phyloP scores from a whole-genome alignment of 2,888 invertebrate genomes.

The Sicus ferrugineus region DNA sequence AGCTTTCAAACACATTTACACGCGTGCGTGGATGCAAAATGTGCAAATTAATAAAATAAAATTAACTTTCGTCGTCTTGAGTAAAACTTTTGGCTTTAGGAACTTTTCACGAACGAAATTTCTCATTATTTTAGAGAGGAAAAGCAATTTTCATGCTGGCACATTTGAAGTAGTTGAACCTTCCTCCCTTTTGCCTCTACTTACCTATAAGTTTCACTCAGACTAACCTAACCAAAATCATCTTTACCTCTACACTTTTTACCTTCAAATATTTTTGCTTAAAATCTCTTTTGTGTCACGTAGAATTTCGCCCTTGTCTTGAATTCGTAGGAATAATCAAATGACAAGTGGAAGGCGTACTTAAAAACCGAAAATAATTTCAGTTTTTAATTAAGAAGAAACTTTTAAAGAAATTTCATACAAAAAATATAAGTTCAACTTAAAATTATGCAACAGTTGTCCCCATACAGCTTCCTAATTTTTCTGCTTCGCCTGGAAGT shows the following conservation, averaged over 20 bases:
- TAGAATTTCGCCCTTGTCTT: too few species aligned
- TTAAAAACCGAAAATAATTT: too few species aligned
- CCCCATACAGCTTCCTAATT: neutral
- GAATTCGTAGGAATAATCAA: too few species aligned
- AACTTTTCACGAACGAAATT: too few species aligned
- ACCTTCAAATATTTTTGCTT: neutral
- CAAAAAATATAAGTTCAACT: too few species aligned
- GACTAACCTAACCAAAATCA: neutral
- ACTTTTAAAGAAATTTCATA: too few species aligned
- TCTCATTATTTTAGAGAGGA: too few species aligned
- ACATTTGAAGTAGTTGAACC: too few species aligned
- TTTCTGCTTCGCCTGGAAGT: neutral
- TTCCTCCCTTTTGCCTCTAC: neutral
- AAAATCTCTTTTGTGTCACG: too few species aligned
- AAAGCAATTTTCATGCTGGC: too few species aligned
- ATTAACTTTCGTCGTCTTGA: neutral
- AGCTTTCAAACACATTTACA: neutral
- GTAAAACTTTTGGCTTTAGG: conserved; percentile 3
- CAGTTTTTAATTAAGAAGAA: too few species aligned
- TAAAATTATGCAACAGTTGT: conserved; percentile 5
- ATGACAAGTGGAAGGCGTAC: too few species aligned
- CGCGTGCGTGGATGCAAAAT: neutral
- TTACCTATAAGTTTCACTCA: neutral
- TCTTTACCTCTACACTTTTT: neutral
- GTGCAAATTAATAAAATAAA: conserved; percentile 13